Percentiles rank a stretch among this genome's conserved stretches.
Evolutionary conservation across 1,140 invertebrate genomes (phyloP).

Genomic region (Dryas iulia): DNA sequence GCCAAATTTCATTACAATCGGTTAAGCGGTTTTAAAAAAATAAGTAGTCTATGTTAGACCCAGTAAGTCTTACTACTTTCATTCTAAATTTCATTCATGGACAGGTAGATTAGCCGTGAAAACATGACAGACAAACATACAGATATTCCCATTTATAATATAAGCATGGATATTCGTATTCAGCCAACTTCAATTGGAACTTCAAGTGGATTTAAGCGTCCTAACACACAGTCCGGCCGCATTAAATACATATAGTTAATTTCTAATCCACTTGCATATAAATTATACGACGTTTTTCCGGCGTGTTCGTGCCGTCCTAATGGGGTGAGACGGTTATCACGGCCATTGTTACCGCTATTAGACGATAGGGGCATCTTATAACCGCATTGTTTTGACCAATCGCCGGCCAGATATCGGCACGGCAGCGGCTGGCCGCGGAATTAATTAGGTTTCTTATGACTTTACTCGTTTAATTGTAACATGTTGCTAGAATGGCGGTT

Average conservation of each 20-base stretch:
- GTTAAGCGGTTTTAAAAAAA: too few species aligned
- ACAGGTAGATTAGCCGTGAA: too few species aligned
- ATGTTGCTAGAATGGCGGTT: not conserved
- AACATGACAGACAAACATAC: too few species aligned
- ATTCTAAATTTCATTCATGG: too few species aligned
- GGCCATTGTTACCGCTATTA: constrained; percentile 47
- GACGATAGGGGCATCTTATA: constrained; percentile 50
- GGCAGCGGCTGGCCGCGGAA: not conserved
- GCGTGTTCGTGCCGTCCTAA: constrained; percentile 45
- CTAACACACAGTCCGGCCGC: not conserved
- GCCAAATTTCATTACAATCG: too few species aligned
- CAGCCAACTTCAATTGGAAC: too few species aligned
- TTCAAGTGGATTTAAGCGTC: too few species aligned
- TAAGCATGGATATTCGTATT: too few species aligned
- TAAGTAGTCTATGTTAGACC: too few species aligned
- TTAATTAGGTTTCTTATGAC: constrained; percentile 8
- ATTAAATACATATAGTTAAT: not conserved
- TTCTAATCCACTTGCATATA: constrained; percentile 24
- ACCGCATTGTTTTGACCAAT: constrained; percentile 51
- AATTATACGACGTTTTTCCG: constrained; percentile 32
- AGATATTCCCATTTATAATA: too few species aligned
- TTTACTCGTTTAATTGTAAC: not conserved
- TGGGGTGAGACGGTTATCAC: constrained; percentile 57
- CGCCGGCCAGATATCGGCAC: constrained; percentile 28
- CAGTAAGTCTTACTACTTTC: too few species aligned